phyloP scores from a whole-genome alignment of 2,797 vertebrate genomes.

The Emys orbicularis region DNA sequence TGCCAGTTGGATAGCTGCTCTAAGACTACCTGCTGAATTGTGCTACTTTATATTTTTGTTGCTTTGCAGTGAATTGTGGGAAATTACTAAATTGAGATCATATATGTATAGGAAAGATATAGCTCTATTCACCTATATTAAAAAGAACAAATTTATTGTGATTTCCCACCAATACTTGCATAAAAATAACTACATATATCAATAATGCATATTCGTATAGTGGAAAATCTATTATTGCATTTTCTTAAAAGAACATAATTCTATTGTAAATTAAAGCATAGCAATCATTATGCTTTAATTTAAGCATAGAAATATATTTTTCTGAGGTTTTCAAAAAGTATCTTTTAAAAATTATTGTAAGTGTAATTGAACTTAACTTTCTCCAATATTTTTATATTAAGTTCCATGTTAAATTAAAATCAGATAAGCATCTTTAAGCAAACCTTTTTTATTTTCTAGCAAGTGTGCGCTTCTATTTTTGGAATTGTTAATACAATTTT shows the following conservation, averaged over 20 bases:
- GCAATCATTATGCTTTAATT: too few relatives aligned
- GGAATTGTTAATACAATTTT: constrained; percentile 1
- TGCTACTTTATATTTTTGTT: constrained; percentile 59
- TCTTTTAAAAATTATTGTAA: constrained; percentile 63
- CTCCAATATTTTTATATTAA: constrained; percentile 62
- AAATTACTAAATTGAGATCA: constrained; percentile 12
- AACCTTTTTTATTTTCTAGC: constrained; percentile 41
- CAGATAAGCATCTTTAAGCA: constrained; percentile 22
- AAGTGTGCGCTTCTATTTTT: constrained; percentile 3
- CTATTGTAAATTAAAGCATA: constrained; percentile 41
- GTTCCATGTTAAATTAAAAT: constrained; percentile 41
- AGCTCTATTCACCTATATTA: not conserved
- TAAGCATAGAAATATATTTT: too few relatives aligned
- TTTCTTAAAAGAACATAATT: constrained; percentile 21
- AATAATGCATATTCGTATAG: not conserved
- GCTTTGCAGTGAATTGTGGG: constrained; percentile 65
- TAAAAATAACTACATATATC: constrained; percentile 23
- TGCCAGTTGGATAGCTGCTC: not conserved
- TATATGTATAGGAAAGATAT: constrained; percentile 39
- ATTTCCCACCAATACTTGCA: constrained; percentile 41
- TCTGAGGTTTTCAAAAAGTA: constrained; percentile 42
- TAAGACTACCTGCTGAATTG: not conserved
- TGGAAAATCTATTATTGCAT: constrained; percentile 40
- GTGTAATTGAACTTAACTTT: constrained; percentile 30
- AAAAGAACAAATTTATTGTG: constrained; percentile 44